Evolutionary conservation across 2,888 invertebrate species (phyloP), one percentile per base, ranked within the genome.

Genomic region (Leptinotarsa haldemani): DNA sequence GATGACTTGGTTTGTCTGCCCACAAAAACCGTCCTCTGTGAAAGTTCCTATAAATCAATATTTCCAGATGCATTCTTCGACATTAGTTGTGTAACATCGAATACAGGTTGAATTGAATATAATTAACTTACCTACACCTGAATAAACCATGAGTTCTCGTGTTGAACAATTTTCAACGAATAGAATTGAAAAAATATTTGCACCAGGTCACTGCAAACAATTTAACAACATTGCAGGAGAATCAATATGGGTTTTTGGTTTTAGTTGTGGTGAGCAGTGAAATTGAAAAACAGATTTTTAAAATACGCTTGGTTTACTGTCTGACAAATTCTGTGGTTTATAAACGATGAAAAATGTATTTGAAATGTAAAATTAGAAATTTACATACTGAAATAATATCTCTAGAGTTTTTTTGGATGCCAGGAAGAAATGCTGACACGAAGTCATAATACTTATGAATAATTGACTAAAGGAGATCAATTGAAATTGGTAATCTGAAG

Each of bases 21-120:
- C 61, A 61, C 61, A 61, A 40, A 15, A 61, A 40, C 30, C n/a
- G 9, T 61, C 9, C 40, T 13, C 12, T 22, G 18, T 15, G 56
- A 56, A 56, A 18, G 56, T 18, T 56, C 4, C 56, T 22, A 25
- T 56, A 61, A 30, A 40, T 61, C 61, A 18, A 61, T 61, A 30
- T 30, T 61, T 61, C 30, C 61, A 40, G 30, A 30, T 40, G 25
- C 25, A 61, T 5, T 61, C 13, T 30, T 40, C 30, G 30, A n/a
- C 7, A 7, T 61, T 7, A 61, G 18, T 40, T 61, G 16, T n/a
- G 61, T n/a, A 30, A 61, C 61, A 18, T 61, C 40, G 30, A 40
- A 9, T 7, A 40, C 61, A 61, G n/a, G 40, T 9, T 61, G 61
- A 61, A 61, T 61, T 22, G 13, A 22, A 56, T 56, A 4, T 2